Conservation (phyloP, 2,888 invertebrate species). For the Orgyia antiqua region DNA sequence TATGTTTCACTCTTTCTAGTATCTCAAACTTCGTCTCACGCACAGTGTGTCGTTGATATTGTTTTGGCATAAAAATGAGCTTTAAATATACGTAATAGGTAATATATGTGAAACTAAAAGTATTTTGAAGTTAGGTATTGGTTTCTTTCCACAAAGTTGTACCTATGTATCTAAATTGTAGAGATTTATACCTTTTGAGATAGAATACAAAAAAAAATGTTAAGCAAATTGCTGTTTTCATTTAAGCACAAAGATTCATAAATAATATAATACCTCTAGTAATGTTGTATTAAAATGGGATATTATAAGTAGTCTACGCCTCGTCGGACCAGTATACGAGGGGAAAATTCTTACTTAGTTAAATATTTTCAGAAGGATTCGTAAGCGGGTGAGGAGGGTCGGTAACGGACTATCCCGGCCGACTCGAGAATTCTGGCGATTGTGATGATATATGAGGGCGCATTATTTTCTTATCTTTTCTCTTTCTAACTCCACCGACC, state of each 20-base stretch:
- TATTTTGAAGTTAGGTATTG: no score
- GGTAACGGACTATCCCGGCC: constrained; percentile 53
- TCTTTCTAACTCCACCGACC: constrained; percentile 72
- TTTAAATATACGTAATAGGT: no score
- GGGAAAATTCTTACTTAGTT: constrained; percentile 46
- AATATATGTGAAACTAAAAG: no score
- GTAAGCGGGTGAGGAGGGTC: constrained; percentile 64
- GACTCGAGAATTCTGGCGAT: constrained; percentile 69
- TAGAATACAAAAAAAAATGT: no score
- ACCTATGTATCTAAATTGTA: no score
- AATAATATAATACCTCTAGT: constrained; percentile 20
- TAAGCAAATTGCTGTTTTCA: no score
- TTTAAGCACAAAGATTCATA: constrained; percentile 8
- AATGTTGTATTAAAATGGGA: constrained; percentile 31
- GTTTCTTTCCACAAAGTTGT: no score
- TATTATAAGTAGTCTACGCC: constrained; percentile 31
- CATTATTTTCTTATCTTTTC: constrained; percentile 78
- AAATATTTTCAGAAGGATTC: constrained; percentile 63
- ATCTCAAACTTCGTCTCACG: no score
- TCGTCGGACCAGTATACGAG: constrained; percentile 28
- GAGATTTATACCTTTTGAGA: no score
- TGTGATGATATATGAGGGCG: constrained; percentile 75
- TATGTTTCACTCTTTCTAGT: no score
- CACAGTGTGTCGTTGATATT: no score
- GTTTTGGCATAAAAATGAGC: no score